A percentile compares a stretch with the other conserved stretches of the same genome.
phyloP scores from a whole-genome alignment of 2,797 vertebrate genomes.

The Tarsius wallacei region DNA sequence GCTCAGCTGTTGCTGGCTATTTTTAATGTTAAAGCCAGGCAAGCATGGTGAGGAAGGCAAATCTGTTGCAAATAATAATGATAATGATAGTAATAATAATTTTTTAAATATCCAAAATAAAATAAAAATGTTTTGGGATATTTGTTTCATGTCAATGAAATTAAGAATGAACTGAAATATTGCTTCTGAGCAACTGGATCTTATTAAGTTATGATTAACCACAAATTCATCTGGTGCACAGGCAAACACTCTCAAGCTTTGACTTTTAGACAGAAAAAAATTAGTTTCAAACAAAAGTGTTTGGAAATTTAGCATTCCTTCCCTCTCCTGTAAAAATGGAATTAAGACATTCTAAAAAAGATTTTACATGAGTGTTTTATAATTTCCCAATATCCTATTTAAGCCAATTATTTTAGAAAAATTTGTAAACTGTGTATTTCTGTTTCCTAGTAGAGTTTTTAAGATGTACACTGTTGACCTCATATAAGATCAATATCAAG shows the following conservation, averaged over 20 bases:
- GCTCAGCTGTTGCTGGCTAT: too few relatives aligned
- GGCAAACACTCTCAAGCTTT: neutral
- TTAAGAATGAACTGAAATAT: conserved; percentile 2
- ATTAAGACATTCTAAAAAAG: conserved; percentile 40
- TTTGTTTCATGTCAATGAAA: conserved; percentile 29
- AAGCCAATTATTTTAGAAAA: conserved; percentile 62
- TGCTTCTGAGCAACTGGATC: neutral
- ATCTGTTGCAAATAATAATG: conserved; percentile 15
- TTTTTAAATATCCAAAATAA: neutral
- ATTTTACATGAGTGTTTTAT: conserved; percentile 54
- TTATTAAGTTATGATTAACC: neutral
- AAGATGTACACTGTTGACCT: conserved; percentile 37
- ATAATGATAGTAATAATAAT: too few relatives aligned
- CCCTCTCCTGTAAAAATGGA: neutral
- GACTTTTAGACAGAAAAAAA: conserved; percentile 57
- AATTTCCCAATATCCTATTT: conserved; percentile 61
- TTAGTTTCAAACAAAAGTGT: conserved; percentile 21
- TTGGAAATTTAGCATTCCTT: neutral
- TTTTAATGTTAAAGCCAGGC: neutral
- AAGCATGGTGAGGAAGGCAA: neutral
- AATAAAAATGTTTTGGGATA: conserved; percentile 54
- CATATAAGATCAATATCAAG: conserved; percentile 48
- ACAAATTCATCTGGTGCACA: neutral
- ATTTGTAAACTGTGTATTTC: neutral
- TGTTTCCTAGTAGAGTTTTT: conserved; percentile 57